Percentiles rank a stretch among this genome's conserved stretches.
Conservation (phyloP, 2,888 invertebrate genomes). For the Brenthis ino region DNA sequence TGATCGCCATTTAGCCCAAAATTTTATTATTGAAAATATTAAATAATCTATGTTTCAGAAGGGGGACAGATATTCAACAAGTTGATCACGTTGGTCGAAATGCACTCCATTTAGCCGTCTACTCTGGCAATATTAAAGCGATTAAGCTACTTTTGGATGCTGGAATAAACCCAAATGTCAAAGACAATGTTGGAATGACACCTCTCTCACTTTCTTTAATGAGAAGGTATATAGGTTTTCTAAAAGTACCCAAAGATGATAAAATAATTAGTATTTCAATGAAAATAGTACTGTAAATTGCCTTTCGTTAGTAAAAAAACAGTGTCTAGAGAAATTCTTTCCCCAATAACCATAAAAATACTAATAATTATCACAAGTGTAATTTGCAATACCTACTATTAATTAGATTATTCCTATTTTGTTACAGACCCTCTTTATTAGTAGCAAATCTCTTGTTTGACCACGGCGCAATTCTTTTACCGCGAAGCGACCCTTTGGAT, state of each 20-base stretch:
- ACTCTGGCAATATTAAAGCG: slow-evolving; percentile 50
- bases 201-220: slow-evolving; percentile 69
- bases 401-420: slow-evolving; percentile 5
- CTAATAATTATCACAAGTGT: too few species aligned
- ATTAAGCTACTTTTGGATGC: slow-evolving; percentile 57
- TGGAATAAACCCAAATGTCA: slow-evolving; percentile 58
- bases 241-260: slow-evolving; percentile 45
- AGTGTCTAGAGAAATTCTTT: too few species aligned
- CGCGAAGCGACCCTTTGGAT: slow-evolving; percentile 55
- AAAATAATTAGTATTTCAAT: not conserved
- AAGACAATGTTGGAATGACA: slow-evolving; percentile 72
- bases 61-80: slow-evolving; percentile 54
- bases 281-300: too few species aligned
- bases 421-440: slow-evolving; percentile 58
- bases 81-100: slow-evolving; percentile 64
- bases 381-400: not conserved
- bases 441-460: slow-evolving; percentile 64
- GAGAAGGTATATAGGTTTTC: slow-evolving; percentile 56
- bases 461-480: slow-evolving; percentile 59
- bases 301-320: too few species aligned
- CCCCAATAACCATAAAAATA: too few species aligned
- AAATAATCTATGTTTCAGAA: slow-evolving; percentile 44
- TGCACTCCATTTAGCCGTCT: slow-evolving; percentile 69
- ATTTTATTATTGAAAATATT: not conserved
- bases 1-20: not conserved